Evolutionary conservation across 2,797 vertebrate species (phyloP).

Genomic region (Eutrigla gurnardus): DNA sequence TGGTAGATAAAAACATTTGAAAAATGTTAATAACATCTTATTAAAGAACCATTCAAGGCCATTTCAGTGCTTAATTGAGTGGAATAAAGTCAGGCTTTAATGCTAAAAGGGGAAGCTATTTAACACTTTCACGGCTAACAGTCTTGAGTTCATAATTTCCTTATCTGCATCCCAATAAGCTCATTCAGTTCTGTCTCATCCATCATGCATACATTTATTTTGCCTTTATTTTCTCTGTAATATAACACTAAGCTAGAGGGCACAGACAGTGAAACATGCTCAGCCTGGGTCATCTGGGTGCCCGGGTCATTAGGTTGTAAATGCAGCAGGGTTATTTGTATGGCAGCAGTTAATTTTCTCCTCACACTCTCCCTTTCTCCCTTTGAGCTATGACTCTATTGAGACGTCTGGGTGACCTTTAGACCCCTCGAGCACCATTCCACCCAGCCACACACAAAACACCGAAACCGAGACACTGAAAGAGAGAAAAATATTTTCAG

Average conservation of each 20-base stretch:
- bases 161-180: conserved; percentile 11
- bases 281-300: conserved; percentile 24
- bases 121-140: conserved; percentile 1
- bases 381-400: conserved; percentile 46
- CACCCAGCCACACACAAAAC: conserved; percentile 3
- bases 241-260: conserved; percentile 3
- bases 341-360: conserved; percentile 50
- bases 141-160: background rate
- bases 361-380: conserved; percentile 32
- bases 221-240: background rate
- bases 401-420: conserved; percentile 49
- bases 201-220: background rate
- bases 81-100: background rate
- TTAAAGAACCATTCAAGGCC: background rate
- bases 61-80: background rate
- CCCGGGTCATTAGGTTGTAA: conserved; percentile 42
- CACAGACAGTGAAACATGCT: conserved; percentile 7
- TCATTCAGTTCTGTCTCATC: background rate
- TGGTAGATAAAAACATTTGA: background rate
- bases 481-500: background rate
- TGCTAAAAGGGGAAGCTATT: background rate
- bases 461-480: background rate
- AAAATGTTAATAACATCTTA: background rate
- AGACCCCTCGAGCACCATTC: conserved; percentile 11
- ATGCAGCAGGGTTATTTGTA: conserved; percentile 52